Evolutionary conservation across 2,888 invertebrate species (phyloP).

Genomic region (Meloe dianella): DNA sequence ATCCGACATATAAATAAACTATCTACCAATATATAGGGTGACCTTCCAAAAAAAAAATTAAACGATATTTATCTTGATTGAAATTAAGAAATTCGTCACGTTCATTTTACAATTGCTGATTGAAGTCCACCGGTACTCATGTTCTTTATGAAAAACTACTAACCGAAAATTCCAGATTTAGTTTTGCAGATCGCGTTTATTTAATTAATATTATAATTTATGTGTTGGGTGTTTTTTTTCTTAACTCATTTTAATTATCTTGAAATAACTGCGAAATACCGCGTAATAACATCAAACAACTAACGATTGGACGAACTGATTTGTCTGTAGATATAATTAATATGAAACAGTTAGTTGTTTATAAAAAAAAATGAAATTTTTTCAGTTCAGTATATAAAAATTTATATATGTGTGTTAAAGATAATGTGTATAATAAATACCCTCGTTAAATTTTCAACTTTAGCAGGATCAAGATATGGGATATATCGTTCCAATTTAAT

Average conservation of each 20-base stretch:
- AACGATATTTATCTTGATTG: conserved; percentile 1
- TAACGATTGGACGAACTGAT: conserved; percentile 3
- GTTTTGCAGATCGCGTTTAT: neutral
- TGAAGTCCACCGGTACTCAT: neutral
- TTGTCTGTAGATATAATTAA: conserved; percentile 17
- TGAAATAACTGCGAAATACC: neutral
- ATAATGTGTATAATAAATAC: conserved; percentile 32
- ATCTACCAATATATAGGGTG: neutral
- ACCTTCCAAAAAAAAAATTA: neutral
- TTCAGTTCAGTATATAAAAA: neutral
- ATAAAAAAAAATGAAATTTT: conserved; percentile 21
- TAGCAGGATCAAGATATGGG: conserved; percentile 36
- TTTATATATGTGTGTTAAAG: conserved; percentile 12
- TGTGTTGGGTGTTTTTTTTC: neutral
- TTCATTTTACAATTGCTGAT: neutral
- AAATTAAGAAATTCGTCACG: conserved; percentile 4
- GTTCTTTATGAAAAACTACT: neutral
- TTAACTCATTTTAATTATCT: neutral
- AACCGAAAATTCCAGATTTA: neutral
- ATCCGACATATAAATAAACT: neutral
- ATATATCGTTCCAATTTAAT: conserved; percentile 35
- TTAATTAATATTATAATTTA: neutral
- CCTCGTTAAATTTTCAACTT: conserved; percentile 32
- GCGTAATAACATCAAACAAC: conserved; percentile 1
- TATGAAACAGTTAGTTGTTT: conserved; percentile 14